Base-by-base conservation (phyloP, 2,113 vertebrate genomes). In the Cryptomyrus ogoouensis region DNA sequence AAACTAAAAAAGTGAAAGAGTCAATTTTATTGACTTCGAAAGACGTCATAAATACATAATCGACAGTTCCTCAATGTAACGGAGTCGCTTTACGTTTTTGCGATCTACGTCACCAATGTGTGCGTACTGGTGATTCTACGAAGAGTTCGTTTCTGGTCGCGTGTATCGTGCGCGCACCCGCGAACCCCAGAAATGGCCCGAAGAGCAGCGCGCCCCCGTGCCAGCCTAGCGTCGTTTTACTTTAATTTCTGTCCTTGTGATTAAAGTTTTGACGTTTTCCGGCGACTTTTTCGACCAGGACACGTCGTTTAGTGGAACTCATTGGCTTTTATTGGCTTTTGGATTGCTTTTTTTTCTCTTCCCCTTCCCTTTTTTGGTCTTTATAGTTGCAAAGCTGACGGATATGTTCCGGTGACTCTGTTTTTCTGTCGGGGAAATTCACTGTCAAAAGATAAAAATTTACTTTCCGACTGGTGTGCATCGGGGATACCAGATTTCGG, bases 401-500 rank as follows among this genome's bases (percentile, higher is more conserved):
- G 91, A 89, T 88, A 88, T 92, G 95, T 95, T 95, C 95, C 95
- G 95, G 94, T 95, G 91, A 92, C 88, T 93, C 90, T 92, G 93
- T 91, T 91, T 93, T 91, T 92, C 89, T 93, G 94, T 95, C 95
- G 94, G 94, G 94, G 95, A 96, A 96, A 95, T 95, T 95, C 93
- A 92, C 92, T 93, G 94, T 92, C 89, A 91, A 92, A 89, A 94
- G 88, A 93, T 89, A 84, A 50, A 24, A 86, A 91, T 92, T 93
- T 93, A 93, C 92, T 94, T 93, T 93, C 92, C 17, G 58, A n/a
- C 56, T 42, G 52, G 12, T 2, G 92, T 90, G 77, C 39, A 89
- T 80, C 52, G 91, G 92, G 92, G 89, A 66, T 50, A 39, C 49
- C 46, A 53, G 39, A 5, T 70, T 88, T 74, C 31, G 88, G 89